Conservation (phyloP, 2,113 vertebrate species). For the Nanorana parkeri region DNA sequence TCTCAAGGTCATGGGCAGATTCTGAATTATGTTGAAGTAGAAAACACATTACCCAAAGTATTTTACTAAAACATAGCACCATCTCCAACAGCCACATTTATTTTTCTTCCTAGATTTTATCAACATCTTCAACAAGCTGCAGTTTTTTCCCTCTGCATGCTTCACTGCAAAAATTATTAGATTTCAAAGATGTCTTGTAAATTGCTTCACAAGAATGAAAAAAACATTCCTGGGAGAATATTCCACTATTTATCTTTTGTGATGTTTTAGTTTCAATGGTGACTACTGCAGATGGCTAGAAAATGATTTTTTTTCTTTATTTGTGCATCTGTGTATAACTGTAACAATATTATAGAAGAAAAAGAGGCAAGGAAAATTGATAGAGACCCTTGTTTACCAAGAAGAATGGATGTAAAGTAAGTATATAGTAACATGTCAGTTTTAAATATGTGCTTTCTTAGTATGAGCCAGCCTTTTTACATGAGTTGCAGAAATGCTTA, state of each 20-base stretch:
- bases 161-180: slow-evolving; percentile 56
- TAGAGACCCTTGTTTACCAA: neutral
- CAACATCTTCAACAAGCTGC: slow-evolving; percentile 59
- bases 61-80: slow-evolving; percentile 59
- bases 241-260: slow-evolving; percentile 49
- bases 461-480: too few species aligned
- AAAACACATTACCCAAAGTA: slow-evolving; percentile 48
- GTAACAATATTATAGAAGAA: neutral
- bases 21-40: slow-evolving; percentile 24
- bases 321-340: neutral
- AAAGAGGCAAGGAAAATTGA: neutral
- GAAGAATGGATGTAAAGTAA: neutral
- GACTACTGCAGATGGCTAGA: slow-evolving; percentile 33
- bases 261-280: slow-evolving; percentile 28
- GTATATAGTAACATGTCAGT: neutral
- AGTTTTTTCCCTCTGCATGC: slow-evolving; percentile 38
- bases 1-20: slow-evolving; percentile 20
- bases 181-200: slow-evolving; percentile 63
- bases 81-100: slow-evolving; percentile 60
- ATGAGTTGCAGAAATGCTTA: too few species aligned
- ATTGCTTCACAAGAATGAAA: slow-evolving; percentile 51
- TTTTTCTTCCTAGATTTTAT: slow-evolving; percentile 60
- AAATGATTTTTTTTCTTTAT: neutral
- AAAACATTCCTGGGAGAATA: slow-evolving; percentile 49
- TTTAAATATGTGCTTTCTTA: neutral